Evolutionary conservation across 2,113 vertebrate species (phyloP).

Genomic region (Menura novaehollandiae): DNA sequence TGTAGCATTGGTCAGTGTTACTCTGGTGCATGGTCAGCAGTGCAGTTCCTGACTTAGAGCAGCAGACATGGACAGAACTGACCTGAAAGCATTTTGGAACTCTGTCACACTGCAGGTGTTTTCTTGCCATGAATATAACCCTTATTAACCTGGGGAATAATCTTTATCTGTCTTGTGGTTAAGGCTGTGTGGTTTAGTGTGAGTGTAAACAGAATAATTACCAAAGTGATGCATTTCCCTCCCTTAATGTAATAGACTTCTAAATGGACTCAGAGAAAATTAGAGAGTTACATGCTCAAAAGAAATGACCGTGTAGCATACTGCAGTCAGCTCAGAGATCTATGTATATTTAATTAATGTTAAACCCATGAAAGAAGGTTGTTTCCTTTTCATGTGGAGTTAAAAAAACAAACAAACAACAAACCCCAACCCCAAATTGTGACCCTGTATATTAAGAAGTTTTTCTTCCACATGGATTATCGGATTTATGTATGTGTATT

Average conservation of each 20-base stretch:
- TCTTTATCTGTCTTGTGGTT: neutral
- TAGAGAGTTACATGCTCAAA: neutral
- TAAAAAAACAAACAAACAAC: neutral
- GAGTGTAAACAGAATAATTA: neutral
- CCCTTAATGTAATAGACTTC: neutral
- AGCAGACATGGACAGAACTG: neutral
- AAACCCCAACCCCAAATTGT: neutral
- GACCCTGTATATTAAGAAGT: neutral
- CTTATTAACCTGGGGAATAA: neutral
- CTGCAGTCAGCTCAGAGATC: neutral
- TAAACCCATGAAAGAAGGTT: neutral
- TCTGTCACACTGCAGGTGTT: neutral
- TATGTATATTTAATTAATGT: neutral
- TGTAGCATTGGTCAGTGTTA: rapidly evolving
- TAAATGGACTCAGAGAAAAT: conserved; percentile 27
- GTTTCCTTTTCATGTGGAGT: neutral
- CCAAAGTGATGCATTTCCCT: neutral
- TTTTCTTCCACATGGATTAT: neutral
- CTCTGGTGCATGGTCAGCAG: neutral
- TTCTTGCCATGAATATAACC: neutral
- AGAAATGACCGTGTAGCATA: neutral
- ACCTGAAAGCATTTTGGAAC: neutral
- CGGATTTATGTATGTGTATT: neutral
- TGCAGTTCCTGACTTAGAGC: neutral
- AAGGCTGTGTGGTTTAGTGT: neutral